Conservation (phyloP, 2,797 vertebrate species). For the Falco concolor region DNA sequence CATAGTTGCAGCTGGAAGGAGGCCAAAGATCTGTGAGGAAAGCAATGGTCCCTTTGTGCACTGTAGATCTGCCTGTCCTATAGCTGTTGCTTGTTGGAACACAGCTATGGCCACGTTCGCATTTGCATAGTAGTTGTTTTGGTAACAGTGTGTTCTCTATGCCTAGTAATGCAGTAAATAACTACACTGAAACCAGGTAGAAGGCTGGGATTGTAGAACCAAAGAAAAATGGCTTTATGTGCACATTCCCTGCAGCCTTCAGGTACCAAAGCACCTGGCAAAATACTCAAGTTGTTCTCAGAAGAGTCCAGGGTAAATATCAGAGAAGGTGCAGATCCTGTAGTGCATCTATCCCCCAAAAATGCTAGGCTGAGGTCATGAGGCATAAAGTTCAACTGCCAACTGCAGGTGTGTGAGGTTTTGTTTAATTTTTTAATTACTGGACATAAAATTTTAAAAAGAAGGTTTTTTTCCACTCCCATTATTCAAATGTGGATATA, state of each 20-base stretch:
- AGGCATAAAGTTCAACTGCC: not conserved
- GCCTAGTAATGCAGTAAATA: not conserved
- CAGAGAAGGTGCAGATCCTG: not conserved
- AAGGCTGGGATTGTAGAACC: not conserved
- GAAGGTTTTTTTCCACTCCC: not conserved
- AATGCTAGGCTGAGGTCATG: not conserved
- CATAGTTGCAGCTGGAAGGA: not conserved
- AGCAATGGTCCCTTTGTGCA: not conserved
- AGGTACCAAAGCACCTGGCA: not conserved
- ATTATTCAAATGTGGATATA: not conserved
- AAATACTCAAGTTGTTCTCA: not conserved
- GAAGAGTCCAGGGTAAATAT: not conserved
- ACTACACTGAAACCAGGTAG: not conserved
- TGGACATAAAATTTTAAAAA: not conserved
- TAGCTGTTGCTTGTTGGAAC: not conserved
- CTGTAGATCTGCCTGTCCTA: not conserved
- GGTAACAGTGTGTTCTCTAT: not conserved
- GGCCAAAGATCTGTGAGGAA: not conserved
- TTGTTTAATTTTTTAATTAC: not conserved
- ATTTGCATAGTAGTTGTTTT: not conserved
- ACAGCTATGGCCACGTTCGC: not conserved
- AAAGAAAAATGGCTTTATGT: not conserved
- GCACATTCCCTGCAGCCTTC: not conserved
- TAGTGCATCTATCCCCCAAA: not conserved
- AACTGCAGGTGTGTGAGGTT: not conserved